Conservation (phyloP, 2,888 invertebrate species). For the Dicyrtomina minuta region DNA sequence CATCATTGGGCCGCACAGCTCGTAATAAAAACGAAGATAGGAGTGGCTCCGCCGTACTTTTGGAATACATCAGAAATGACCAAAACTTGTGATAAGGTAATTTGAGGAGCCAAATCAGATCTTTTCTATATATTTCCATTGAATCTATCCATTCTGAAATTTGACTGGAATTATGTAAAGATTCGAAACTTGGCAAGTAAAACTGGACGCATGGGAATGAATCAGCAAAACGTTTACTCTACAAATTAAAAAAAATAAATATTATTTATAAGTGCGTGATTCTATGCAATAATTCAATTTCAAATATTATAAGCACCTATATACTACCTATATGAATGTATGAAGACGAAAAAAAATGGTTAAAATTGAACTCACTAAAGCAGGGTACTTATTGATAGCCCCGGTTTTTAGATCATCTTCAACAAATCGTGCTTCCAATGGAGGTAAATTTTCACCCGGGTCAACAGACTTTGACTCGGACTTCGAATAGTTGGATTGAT, state of each 20-base stretch:
- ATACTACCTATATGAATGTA: neutral
- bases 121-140: slow-evolving; percentile 64
- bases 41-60: slow-evolving; percentile 63
- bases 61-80: slow-evolving; percentile 66
- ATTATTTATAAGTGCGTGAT: neutral
- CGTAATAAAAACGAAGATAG: slow-evolving; percentile 73
- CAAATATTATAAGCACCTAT: neutral
- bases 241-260: slow-evolving; percentile 51
- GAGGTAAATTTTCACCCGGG: slow-evolving; percentile 11
- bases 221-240: slow-evolving; percentile 65
- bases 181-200: slow-evolving; percentile 59
- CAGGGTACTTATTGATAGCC: slow-evolving; percentile 62
- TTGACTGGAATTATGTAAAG: slow-evolving; percentile 57
- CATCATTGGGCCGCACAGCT: slow-evolving; percentile 69
- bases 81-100: slow-evolving; percentile 68
- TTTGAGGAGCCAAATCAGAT: slow-evolving; percentile 69
- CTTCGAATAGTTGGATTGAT: neutral
- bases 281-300: neutral
- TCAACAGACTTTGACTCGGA: neutral
- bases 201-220: slow-evolving; percentile 63
- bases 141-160: slow-evolving; percentile 69
- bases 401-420: slow-evolving; percentile 56
- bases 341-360: neutral
- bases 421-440: slow-evolving; percentile 41
- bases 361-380: slow-evolving; percentile 65